Evolutionary conservation across 2,797 vertebrate species (phyloP), one percentile per base, ranked within the genome.

Genomic region (Cetoscarus ocellatus): DNA sequence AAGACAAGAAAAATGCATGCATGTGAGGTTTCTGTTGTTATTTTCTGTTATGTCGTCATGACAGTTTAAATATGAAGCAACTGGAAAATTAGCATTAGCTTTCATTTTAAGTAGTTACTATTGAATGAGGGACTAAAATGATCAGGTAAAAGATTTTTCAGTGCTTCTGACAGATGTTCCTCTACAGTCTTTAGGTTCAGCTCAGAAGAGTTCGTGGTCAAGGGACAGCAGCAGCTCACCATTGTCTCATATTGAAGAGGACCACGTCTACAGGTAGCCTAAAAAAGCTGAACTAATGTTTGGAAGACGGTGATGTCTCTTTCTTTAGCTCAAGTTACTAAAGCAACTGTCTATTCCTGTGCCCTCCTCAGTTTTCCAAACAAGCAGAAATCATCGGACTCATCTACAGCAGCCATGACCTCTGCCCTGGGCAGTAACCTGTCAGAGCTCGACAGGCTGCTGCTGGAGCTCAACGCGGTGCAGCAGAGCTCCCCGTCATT

Each of bases 221-320:
- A 92, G 86, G 84, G 97, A 98, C 83, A 86, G 94, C 52, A 90
- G 91, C 53, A 93, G 94, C 69, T 93, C 96, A 60, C 92, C 95
- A 0, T 72, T 93, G 14, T 90, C 94, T 60, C 92, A 93, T 51
- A 76, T 92, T 10, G 98, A 99, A 90, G 98, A 99, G 82, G 98
- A 99, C 61, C 97, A 99, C 95, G 97, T 99, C 57, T 99, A 99
- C 93, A 99, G 98, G 98, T 99, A 91, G 40, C 52, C 48, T 39
- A 8, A 8, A 8, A 39, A 27, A 38, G 1, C 61, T 36, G 14
- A 14, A 4, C 27, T 27, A 27, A 27, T 27, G 27, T 27, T 27
- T 27, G 2, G 4, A 27, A 27, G 27, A 27, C 2, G 27, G 27
- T 27, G 4, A 27, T 59, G 8, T 36, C 47, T 18, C 43, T 68